A percentile compares a stretch with the other conserved stretches of the same genome.
Evolutionary conservation across 1,140 invertebrate genomes (phyloP).

Genomic region (Pantala flavescens): DNA sequence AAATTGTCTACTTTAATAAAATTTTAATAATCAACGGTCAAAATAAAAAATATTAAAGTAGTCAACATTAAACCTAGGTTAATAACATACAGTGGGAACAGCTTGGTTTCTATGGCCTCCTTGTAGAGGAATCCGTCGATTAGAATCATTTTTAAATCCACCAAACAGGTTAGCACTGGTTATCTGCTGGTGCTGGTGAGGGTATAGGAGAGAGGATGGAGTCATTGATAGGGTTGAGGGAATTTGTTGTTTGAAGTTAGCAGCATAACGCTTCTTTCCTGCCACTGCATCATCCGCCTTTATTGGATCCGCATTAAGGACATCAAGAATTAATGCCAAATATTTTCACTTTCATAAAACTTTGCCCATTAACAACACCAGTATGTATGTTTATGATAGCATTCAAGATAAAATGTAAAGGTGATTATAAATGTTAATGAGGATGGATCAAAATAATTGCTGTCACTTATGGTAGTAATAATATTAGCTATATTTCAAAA

Average conservation of each 20-base stretch:
- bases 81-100: not conserved
- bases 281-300: not conserved
- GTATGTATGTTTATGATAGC: too few relatives aligned
- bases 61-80: not conserved
- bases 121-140: not conserved
- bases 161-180: not conserved
- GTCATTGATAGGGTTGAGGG: not conserved
- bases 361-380: too few relatives aligned
- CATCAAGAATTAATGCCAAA: too few relatives aligned
- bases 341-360: too few relatives aligned
- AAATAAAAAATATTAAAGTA: too few relatives aligned
- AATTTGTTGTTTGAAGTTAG: not conserved
- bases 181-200: constrained; percentile 10
- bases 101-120: not conserved
- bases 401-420: too few relatives aligned
- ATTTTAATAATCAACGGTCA: not conserved
- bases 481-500: too few relatives aligned
- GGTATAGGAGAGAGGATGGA: not conserved
- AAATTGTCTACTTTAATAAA: not conserved
- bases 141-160: constrained; percentile 7
- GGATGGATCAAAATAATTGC: too few relatives aligned
- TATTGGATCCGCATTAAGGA: too few relatives aligned
- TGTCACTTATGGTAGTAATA: too few relatives aligned
- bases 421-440: too few relatives aligned
- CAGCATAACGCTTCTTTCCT: constrained; percentile 4